A percentile compares a stretch with the other conserved stretches of the same genome.
These are phyloP conservation scores for Thymelicus lineola DNA, from an alignment of 2,888 invertebrate genomes.

Conservation along the genomic window DNA sequence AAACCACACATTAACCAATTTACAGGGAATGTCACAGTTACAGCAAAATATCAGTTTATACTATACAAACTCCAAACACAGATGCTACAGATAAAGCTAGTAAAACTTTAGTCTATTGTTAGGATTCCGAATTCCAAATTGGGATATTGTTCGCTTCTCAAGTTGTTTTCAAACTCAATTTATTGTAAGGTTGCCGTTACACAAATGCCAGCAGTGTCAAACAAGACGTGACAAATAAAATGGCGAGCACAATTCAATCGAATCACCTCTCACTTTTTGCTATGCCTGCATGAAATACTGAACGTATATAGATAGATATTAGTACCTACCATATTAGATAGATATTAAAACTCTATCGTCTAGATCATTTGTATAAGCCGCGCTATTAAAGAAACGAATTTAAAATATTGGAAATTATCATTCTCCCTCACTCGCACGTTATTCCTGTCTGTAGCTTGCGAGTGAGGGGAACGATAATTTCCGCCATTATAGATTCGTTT, in stretches of 20 bases:
- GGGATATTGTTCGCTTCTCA: constrained; percentile 31
- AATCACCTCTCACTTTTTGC: constrained; percentile 71
- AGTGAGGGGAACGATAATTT: no score
- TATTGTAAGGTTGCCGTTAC: constrained; percentile 32
- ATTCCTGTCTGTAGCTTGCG: no score
- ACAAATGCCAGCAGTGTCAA: constrained; percentile 66
- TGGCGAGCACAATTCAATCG: constrained; percentile 58
- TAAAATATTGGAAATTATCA: no score
- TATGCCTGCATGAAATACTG: constrained; percentile 15
- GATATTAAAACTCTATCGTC: no score
- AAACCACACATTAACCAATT: no score
- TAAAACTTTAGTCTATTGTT: constrained; percentile 24
- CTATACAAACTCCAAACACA: background rate
- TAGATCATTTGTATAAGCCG: no score
- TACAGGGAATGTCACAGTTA: no score
- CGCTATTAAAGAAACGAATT: no score
- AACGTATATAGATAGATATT: constrained; percentile 13
- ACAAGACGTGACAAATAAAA: constrained; percentile 78
- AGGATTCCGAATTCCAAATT: constrained; percentile 21
- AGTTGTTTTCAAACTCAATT: constrained; percentile 33
- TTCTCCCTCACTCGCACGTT: no score
- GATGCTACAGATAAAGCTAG: background rate
- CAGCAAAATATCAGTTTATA: background rate
- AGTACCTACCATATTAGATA: background rate
- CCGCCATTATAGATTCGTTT: no score